phyloP scores from a whole-genome alignment of 2,113 vertebrate species.

The Atrichornis clamosus region DNA sequence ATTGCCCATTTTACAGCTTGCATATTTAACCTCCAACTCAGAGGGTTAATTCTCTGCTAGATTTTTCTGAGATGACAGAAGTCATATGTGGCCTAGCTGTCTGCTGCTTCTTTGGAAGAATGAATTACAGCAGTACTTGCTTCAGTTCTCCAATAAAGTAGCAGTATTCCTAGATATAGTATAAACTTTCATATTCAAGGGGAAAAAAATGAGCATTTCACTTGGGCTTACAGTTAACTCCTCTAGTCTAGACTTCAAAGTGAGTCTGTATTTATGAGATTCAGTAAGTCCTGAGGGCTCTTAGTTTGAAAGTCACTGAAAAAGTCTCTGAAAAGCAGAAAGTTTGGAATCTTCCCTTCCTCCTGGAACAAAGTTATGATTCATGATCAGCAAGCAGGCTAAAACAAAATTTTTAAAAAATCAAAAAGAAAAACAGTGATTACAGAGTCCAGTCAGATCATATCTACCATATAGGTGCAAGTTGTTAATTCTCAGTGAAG shows the following conservation, averaged over 20 bases:
- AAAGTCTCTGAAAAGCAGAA: neutral
- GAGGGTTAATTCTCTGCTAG: neutral
- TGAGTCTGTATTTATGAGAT: neutral
- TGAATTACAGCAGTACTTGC: neutral
- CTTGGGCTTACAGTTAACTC: neutral
- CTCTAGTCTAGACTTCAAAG: slow-evolving; percentile 30
- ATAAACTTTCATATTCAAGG: neutral
- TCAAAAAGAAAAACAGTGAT: neutral
- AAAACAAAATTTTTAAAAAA: neutral
- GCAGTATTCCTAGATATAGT: neutral
- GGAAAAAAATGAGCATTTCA: neutral
- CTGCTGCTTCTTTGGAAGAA: neutral
- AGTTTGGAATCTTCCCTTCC: neutral
- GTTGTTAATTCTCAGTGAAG: neutral
- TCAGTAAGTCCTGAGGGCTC: slow-evolving; percentile 16
- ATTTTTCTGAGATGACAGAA: neutral
- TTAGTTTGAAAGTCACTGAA: neutral
- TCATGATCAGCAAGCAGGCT: neutral
- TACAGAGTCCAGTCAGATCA: neutral
- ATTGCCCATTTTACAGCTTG: neutral
- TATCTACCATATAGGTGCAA: neutral
- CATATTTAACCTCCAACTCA: neutral
- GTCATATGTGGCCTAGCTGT: neutral
- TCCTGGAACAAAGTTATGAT: neutral
- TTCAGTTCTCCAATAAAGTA: neutral